Evolutionary conservation across 2,888 invertebrate genomes (phyloP).

Genomic region (Parapristionchus giblindavisi): DNA sequence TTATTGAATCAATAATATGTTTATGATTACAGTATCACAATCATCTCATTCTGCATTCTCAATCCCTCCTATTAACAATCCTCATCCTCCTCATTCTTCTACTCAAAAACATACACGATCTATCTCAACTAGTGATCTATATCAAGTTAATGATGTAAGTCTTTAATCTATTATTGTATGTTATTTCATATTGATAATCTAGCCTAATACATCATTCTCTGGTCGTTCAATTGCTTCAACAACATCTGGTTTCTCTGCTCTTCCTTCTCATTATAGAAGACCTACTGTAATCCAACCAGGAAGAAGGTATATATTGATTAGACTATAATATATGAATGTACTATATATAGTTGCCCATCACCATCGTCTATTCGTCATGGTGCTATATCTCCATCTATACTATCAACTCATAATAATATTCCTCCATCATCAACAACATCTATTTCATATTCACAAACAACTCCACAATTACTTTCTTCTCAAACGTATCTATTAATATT

Average conservation of each 20-base stretch:
- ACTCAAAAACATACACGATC: background rate
- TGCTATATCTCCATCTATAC: conserved; percentile 51
- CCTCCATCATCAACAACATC: too few relatives aligned
- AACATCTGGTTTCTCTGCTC: conserved; percentile 47
- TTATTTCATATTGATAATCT: background rate
- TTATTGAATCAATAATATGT: background rate
- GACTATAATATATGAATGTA: background rate
- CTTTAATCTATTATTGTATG: background rate
- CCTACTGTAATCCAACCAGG: conserved; percentile 62
- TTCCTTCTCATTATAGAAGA: conserved; percentile 61
- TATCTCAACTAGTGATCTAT: conserved; percentile 15
- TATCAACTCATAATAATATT: conserved; percentile 20
- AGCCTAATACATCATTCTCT: conserved; percentile 56
- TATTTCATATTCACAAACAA: too few relatives aligned
- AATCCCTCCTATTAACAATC: conserved; percentile 8
- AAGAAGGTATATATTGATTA: background rate
- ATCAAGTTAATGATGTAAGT: conserved; percentile 19
- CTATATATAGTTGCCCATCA: conserved; percentile 21
- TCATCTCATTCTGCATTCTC: background rate
- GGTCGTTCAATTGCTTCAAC: conserved; percentile 52
- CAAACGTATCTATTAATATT: too few relatives aligned
- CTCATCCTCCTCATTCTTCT: conserved; percentile 1
- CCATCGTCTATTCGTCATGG: conserved; percentile 43
- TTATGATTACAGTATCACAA: background rate
- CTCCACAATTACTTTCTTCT: too few relatives aligned